Evolutionary conservation across 1,140 invertebrate genomes (phyloP).

Genomic region (Aphis craccivora): DNA sequence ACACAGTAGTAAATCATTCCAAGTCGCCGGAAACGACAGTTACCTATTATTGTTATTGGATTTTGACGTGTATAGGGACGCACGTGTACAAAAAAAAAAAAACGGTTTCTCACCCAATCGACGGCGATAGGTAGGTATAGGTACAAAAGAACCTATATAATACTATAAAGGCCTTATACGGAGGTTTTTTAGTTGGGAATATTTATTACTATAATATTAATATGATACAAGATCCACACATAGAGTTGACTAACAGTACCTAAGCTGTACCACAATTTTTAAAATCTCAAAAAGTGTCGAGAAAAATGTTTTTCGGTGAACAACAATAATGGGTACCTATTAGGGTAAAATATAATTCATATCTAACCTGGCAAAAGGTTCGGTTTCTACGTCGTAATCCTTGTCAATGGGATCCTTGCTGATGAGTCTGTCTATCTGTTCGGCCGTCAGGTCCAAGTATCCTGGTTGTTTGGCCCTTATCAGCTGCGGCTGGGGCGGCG

Average conservation of each 20-base stretch:
- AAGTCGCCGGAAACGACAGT: not conserved
- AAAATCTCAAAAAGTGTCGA: too few relatives aligned
- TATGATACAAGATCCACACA: too few relatives aligned
- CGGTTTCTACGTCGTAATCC: constrained; percentile 51
- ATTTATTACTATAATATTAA: too few relatives aligned
- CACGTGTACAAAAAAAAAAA: not conserved
- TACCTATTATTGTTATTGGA: not conserved
- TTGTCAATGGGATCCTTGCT: constrained; percentile 56
- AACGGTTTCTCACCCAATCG: not conserved
- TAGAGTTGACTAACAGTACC: too few relatives aligned
- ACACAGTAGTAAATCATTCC: not conserved
- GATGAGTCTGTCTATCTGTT: constrained; percentile 56
- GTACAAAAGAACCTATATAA: not conserved
- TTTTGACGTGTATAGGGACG: not conserved
- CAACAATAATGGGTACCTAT: not conserved
- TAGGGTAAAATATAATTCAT: not conserved
- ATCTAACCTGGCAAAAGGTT: constrained; percentile 55
- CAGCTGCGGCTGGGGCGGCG: constrained; percentile 49
- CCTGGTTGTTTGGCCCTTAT: constrained; percentile 52
- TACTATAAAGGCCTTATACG: not conserved
- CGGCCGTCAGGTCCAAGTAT: constrained; percentile 55
- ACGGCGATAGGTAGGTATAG: not conserved
- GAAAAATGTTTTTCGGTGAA: not conserved
- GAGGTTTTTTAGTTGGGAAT: not conserved
- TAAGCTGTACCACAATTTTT: too few relatives aligned